Percentiles rank a stretch among this genome's conserved stretches.
These are phyloP conservation scores for human (Homo sapiens) DNA, from an alignment of 2,113 vertebrate species.

Conservation along the genomic window GRCh38 chr6:122256001-122256500, in stretches of 20 bases:
- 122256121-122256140: not conserved
- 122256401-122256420: not conserved
- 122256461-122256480: not conserved
- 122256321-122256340: not conserved
- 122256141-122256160: not conserved
- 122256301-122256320: not conserved
- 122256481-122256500: not conserved
- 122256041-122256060: not conserved
- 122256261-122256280: not conserved
- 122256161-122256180: not conserved
- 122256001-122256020: not conserved
- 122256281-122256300: not conserved
- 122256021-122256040: not conserved
- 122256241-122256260: not conserved
- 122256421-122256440: constrained; percentile 4
- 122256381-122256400: not conserved
- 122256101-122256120: not conserved
- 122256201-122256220: not conserved
- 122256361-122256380: not conserved
- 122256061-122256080: not conserved
- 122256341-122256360: not conserved
- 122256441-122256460: not conserved
- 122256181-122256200: not conserved
- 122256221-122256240: not conserved
- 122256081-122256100: not conserved